Evolutionary conservation across 2,888 invertebrate genomes (phyloP).

Genomic region (Altica lythri): DNA sequence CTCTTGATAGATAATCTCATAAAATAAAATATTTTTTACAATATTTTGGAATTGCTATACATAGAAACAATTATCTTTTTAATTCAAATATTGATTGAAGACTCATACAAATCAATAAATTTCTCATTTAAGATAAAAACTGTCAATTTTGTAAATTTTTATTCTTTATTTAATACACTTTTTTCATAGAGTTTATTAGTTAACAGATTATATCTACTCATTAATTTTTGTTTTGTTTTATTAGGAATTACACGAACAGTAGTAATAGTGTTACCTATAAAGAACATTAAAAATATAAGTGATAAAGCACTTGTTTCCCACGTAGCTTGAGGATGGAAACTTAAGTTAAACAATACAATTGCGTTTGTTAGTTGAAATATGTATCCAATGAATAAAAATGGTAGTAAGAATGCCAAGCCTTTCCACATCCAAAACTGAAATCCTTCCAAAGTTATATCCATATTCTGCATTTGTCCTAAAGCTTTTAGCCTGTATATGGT

Average conservation of each 20-base stretch:
- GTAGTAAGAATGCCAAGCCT: constrained; percentile 91
- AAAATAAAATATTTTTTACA: no score
- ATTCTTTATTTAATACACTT: no score
- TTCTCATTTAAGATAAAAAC: no score
- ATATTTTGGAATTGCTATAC: no score
- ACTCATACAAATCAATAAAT: no score
- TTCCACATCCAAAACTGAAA: constrained; percentile 99
- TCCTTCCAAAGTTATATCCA: constrained; percentile 99
- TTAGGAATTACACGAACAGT: constrained; percentile 87
- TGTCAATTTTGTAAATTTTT: no score
- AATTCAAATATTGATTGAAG: no score
- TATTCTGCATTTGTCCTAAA: constrained; percentile 94
- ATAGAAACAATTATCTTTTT: no score
- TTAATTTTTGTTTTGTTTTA: constrained; percentile 62
- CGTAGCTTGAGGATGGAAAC: constrained; percentile 75
- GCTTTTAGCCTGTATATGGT: constrained; percentile 73
- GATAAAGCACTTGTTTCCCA: constrained; percentile 92
- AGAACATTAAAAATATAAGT: constrained; percentile 81
- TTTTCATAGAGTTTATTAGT: constrained; percentile 36
- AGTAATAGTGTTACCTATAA: constrained; percentile 87
- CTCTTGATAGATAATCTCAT: no score
- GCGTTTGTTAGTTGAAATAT: constrained; percentile 94
- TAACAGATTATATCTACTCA: constrained; percentile 39
- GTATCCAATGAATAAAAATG: constrained; percentile 93
- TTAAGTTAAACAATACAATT: constrained; percentile 81